phyloP scores from a whole-genome alignment of 2,888 invertebrate genomes.

The Seira sanloemensis region DNA sequence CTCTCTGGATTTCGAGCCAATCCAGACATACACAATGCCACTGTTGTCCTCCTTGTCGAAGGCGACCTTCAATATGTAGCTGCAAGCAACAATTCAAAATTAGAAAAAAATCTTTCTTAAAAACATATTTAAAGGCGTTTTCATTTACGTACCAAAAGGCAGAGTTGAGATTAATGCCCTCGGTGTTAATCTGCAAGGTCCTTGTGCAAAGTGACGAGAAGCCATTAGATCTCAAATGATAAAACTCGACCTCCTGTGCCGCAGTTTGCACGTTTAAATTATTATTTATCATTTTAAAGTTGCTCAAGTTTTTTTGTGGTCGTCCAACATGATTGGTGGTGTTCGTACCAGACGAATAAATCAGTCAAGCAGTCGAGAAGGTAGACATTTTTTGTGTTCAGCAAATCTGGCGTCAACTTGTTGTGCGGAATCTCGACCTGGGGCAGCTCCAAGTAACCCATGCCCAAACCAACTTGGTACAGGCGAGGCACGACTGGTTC shows the following conservation, averaged over 20 bases:
- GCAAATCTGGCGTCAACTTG: conserved; percentile 85
- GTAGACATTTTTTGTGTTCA: conserved; percentile 95
- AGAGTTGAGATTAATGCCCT: conserved; percentile 91
- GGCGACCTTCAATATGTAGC: conserved; percentile 63
- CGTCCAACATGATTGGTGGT: too few relatives aligned
- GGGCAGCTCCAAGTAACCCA: conserved; percentile 98
- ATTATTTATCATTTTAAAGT: conserved; percentile 95
- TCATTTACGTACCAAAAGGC: conserved; percentile 87
- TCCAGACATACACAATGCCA: conserved; percentile 98
- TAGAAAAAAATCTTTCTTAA: conserved; percentile 13
- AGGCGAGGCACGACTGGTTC: conserved; percentile 84
- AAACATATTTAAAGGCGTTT: conserved; percentile 20
- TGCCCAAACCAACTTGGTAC: conserved; percentile 96
- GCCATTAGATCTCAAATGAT: conserved; percentile 96
- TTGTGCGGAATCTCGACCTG: conserved; percentile 89
- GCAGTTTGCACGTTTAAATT: conserved; percentile 85
- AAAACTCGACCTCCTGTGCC: conserved; percentile 85
- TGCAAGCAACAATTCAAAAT: conserved; percentile 59
- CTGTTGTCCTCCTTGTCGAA: conserved; percentile 79
- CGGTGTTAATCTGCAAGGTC: conserved; percentile 91
- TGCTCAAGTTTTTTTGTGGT: too few relatives aligned
- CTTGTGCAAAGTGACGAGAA: conserved; percentile 91
- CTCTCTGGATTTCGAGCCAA: conserved; percentile 88
- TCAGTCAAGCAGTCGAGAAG: conserved; percentile 96
- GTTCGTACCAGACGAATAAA: conserved; percentile 92